A percentile compares a stretch with the other conserved stretches of the same genome.
Conservation (phyloP, 2,113 vertebrate species). For the Mesitornis unicolor region DNA sequence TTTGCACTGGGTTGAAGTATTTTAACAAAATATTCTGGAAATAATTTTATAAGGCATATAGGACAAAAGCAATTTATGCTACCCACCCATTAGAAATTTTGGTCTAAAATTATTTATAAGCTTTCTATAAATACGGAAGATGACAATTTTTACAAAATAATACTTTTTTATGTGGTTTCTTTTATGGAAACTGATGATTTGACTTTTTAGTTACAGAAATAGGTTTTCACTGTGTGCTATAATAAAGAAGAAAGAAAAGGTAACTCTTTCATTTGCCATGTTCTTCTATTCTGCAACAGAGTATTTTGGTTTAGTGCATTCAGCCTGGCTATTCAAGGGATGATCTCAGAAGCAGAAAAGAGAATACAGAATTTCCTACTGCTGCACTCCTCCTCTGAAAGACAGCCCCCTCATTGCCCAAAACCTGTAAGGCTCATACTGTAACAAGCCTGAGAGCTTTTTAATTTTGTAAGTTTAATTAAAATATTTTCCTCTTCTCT, state of each 20-base stretch:
- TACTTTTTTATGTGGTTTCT: background rate
- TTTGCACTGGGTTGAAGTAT: background rate
- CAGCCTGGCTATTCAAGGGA: background rate
- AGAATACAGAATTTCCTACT: background rate
- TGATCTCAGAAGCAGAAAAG: background rate
- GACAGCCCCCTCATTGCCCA: background rate
- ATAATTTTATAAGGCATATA: background rate
- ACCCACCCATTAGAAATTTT: background rate
- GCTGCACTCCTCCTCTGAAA: background rate
- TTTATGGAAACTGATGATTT: background rate
- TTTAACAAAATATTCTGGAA: slow-evolving; percentile 6
- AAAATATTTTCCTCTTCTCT: background rate
- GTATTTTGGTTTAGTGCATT: background rate
- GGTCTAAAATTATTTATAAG: background rate
- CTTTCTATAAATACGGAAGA: background rate
- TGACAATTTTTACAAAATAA: background rate
- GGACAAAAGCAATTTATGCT: background rate
- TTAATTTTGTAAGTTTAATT: background rate
- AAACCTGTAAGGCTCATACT: background rate
- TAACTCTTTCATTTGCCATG: background rate
- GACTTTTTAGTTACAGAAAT: background rate
- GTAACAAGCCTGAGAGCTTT: background rate
- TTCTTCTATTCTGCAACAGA: background rate
- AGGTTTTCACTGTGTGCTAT: background rate
- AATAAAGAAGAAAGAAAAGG: background rate